Conservation (phyloP, 1,140 invertebrate species). For the Achroia grisella region DNA sequence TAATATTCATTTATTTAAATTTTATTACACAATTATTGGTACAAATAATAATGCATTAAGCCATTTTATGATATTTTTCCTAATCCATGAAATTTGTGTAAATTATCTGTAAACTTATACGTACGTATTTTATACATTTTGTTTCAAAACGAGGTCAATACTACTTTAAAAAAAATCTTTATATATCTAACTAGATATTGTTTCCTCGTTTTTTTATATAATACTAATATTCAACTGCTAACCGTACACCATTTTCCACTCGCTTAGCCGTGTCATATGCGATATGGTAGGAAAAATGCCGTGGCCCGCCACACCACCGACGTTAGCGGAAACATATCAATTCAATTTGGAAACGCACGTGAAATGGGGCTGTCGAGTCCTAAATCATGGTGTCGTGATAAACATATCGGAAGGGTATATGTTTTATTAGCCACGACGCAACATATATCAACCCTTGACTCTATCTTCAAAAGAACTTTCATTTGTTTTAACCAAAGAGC, state of each 20-base stretch:
- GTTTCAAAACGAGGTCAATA: background rate
- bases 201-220: background rate
- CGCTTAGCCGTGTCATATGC: slow-evolving; percentile 50
- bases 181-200: background rate
- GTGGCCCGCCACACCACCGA: slow-evolving; percentile 14
- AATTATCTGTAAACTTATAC: too few species aligned
- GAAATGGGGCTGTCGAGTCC: slow-evolving; percentile 48
- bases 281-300: slow-evolving; percentile 59
- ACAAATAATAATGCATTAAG: too few species aligned
- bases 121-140: background rate
- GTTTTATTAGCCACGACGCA: slow-evolving; percentile 47
- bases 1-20: too few species aligned
- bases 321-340: slow-evolving; percentile 62
- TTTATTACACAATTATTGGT: too few species aligned
- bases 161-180: background rate
- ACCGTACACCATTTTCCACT: slow-evolving; percentile 38
- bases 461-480: slow-evolving; percentile 7
- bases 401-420: slow-evolving; percentile 51
- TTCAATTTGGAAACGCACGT: slow-evolving; percentile 59
- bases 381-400: slow-evolving; percentile 58
- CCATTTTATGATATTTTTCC: too few species aligned
- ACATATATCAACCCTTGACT: too few species aligned
- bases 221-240: slow-evolving; percentile 12
- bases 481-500: background rate
- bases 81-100: too few species aligned